These are phyloP conservation scores for Geococcyx californianus DNA, from an alignment of 2,113 vertebrate species.

Conservation along the genomic window DNA sequence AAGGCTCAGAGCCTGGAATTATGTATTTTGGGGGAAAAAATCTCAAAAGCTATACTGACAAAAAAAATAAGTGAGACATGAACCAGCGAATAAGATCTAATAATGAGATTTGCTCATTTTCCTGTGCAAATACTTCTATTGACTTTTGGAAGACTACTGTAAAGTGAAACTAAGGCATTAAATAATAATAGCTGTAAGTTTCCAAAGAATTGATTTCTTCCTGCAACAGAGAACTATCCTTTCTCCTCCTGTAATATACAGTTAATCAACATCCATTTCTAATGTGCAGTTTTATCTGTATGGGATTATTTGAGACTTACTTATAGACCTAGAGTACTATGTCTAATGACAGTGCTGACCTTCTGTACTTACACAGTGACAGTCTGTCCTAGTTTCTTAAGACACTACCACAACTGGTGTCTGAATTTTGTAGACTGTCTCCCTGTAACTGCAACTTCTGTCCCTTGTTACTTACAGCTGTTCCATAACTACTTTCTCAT, in stretches of 20 bases:
- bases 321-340: not conserved
- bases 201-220: not conserved
- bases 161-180: not conserved
- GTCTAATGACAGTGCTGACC: not conserved
- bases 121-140: not conserved
- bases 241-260: not conserved
- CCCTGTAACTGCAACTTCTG: not conserved
- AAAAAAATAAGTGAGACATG: not conserved
- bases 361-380: not conserved
- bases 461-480: not conserved
- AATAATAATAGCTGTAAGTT: not conserved
- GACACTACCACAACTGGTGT: not conserved
- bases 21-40: not conserved
- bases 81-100: not conserved
- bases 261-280: not conserved
- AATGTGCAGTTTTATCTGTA: not conserved
- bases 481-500: not conserved
- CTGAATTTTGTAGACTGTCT: not conserved
- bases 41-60: not conserved
- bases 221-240: not conserved
- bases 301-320: not conserved
- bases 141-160: not conserved
- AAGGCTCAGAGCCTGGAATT: not conserved
- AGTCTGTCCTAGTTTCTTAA: not conserved
- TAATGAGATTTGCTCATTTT: not conserved